Conservation (phyloP, 2,113 vertebrate species). For the Thoracochromis brauschi region DNA sequence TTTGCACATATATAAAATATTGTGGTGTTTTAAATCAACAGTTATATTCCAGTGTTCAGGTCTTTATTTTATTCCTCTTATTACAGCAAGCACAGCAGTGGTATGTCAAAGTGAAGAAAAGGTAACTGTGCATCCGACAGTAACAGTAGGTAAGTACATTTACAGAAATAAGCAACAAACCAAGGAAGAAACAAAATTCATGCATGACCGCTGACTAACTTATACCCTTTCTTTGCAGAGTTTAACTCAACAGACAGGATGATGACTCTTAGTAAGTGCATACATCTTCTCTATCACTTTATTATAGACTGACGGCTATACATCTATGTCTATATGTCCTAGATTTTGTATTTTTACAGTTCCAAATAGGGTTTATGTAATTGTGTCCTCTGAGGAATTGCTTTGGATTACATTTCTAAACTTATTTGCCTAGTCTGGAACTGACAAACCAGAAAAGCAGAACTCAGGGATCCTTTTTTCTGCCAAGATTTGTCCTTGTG, state of each 20-base stretch:
- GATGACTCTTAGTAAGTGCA: constrained; percentile 5
- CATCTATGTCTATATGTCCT: not conserved
- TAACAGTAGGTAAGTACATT: constrained; percentile 5
- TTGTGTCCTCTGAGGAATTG: not conserved
- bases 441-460: constrained; percentile 33
- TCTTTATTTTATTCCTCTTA: not conserved
- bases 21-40: not conserved
- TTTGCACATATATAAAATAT: not conserved
- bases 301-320: not conserved
- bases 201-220: not conserved
- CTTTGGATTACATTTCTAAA: constrained; percentile 23
- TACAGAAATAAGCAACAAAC: not conserved
- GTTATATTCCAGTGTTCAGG: not conserved
- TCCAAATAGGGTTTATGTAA: not conserved
- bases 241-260: not conserved
- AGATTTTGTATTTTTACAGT: not conserved
- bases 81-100: constrained; percentile 7
- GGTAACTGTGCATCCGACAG: not conserved
- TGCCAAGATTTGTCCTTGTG: constrained; percentile 46
- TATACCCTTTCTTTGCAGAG: not conserved
- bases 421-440: constrained; percentile 26
- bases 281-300: not conserved
- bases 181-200: not conserved
- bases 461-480: constrained; percentile 2
- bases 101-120: constrained; percentile 28